phyloP scores from a whole-genome alignment of 2,797 vertebrate species.

The Coregonus ussuriensis region DNA sequence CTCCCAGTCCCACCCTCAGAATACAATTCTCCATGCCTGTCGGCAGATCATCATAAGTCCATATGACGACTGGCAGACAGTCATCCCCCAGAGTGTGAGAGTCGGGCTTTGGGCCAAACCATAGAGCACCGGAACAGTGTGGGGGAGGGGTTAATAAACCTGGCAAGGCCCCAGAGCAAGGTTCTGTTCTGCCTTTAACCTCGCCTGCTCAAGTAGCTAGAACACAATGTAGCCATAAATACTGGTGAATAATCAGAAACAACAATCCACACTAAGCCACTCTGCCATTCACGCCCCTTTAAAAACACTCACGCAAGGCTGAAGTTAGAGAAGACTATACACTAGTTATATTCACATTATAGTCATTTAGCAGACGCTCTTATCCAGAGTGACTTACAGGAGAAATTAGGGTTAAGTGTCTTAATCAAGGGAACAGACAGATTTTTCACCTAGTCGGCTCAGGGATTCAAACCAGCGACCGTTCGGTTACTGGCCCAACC shows the following conservation, averaged over 20 bases:
- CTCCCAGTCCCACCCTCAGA: too few relatives aligned
- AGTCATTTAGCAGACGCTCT: too few relatives aligned
- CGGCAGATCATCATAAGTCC: background rate
- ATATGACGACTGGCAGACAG: background rate
- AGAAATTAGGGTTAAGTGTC: too few relatives aligned
- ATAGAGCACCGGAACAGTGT: background rate
- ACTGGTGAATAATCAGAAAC: background rate
- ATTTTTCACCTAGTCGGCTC: too few relatives aligned
- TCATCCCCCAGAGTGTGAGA: background rate
- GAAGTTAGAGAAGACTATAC: too few relatives aligned
- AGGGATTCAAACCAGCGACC: too few relatives aligned
- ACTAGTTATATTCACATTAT: too few relatives aligned
- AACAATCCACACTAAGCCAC: background rate
- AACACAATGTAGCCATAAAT: background rate
- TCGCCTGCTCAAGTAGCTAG: background rate
- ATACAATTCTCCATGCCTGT: background rate
- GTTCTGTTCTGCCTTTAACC: background rate
- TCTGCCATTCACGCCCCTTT: background rate
- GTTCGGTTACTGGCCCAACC: too few relatives aligned
- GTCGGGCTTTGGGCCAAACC: background rate
- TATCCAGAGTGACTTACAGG: too few relatives aligned
- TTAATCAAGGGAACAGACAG: too few relatives aligned
- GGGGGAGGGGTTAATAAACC: background rate
- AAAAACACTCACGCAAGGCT: background rate
- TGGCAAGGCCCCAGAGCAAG: background rate